Percentiles rank a stretch among this genome's conserved stretches.
Evolutionary conservation across 2,888 invertebrate genomes (phyloP).

Genomic region (Eupithecia vulgata): DNA sequence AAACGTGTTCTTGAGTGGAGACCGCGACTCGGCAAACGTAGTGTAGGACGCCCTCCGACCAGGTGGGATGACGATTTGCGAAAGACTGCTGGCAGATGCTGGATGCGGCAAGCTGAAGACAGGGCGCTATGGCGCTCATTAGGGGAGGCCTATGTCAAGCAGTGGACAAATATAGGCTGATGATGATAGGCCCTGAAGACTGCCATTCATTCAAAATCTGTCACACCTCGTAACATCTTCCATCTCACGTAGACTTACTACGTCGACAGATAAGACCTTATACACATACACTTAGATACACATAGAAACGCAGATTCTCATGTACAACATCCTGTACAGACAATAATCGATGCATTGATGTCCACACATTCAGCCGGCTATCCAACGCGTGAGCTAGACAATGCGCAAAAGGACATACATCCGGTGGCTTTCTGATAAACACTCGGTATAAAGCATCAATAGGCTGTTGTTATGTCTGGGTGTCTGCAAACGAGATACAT

Average conservation of each 20-base stretch:
- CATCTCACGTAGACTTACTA: too few species aligned
- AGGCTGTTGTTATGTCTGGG: slow-evolving; percentile 47
- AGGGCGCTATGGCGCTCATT: too few species aligned
- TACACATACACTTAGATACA: background rate
- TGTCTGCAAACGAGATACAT: slow-evolving; percentile 33
- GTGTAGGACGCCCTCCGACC: too few species aligned
- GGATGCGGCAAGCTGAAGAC: too few species aligned
- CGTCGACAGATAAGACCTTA: too few species aligned
- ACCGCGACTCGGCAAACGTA: too few species aligned
- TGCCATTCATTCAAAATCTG: too few species aligned
- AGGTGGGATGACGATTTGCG: too few species aligned
- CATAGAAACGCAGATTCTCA: background rate
- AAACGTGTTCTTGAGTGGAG: too few species aligned
- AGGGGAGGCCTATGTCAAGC: background rate
- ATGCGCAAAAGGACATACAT: slow-evolving; percentile 55
- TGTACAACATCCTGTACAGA: slow-evolving; percentile 13
- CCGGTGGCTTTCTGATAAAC: slow-evolving; percentile 55
- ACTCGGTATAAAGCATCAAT: slow-evolving; percentile 47
- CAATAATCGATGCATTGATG: slow-evolving; percentile 26
- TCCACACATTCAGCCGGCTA: slow-evolving; percentile 16
- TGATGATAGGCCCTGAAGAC: too few species aligned
- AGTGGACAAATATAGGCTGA: background rate
- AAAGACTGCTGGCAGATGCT: too few species aligned
- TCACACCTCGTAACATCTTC: too few species aligned
- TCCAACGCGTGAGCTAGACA: slow-evolving; percentile 42